Conservation (phyloP, 2,888 invertebrate genomes). For the Drosophila lacicola region DNA sequence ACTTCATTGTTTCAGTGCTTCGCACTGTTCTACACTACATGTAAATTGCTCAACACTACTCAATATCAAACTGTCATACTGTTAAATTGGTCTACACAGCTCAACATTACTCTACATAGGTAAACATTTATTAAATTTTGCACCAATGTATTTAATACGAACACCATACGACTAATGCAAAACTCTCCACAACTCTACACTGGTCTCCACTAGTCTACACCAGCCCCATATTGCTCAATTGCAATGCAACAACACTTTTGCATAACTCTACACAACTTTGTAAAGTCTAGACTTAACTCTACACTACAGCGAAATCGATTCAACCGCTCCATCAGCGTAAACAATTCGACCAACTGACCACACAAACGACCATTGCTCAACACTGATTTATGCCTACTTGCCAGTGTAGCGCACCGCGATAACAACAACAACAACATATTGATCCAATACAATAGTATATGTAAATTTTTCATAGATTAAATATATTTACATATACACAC, state of each 20-base stretch:
- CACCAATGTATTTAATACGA: neutral
- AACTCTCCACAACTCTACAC: neutral
- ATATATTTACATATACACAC: conserved; percentile 41
- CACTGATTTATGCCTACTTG: conserved; percentile 36
- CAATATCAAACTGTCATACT: neutral
- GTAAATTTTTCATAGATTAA: conserved; percentile 60
- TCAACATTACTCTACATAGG: neutral
- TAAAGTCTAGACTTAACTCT: conserved; percentile 15
- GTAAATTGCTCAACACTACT: neutral
- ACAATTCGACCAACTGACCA: conserved; percentile 29
- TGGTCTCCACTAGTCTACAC: neutral
- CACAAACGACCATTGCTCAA: conserved; percentile 20
- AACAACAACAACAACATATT: conserved; percentile 40
- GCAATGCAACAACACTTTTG: neutral
- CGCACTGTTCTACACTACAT: neutral
- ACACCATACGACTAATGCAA: neutral
- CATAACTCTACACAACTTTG: conserved; percentile 1
- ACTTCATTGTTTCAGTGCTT: neutral
- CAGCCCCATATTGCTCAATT: neutral
- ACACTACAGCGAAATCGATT: neutral
- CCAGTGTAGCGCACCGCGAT: conserved; percentile 13
- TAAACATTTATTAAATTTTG: neutral
- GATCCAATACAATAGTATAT: conserved; percentile 61
- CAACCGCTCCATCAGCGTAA: neutral
- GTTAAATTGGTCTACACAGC: neutral